Conservation (phyloP, 2,888 invertebrate species). For the Drosophila gaucha region DNA sequence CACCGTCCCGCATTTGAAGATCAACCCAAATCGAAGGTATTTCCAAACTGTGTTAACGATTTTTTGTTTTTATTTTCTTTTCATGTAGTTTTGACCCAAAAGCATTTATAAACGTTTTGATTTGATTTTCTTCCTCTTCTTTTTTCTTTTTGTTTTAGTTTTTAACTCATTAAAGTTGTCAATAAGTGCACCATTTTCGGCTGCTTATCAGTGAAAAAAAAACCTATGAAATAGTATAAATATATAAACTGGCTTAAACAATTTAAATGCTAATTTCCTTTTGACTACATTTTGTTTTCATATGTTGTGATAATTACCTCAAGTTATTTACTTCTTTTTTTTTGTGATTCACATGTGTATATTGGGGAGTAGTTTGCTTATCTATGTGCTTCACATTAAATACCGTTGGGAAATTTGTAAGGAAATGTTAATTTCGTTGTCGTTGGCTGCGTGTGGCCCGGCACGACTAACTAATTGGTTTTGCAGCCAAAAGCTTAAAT, state of each 20-base stretch:
- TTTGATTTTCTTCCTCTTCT: conserved; percentile 42
- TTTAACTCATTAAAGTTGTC: conserved; percentile 71
- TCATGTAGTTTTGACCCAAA: conserved; percentile 49
- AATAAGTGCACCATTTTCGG: conserved; percentile 81
- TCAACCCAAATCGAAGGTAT: conserved; percentile 34
- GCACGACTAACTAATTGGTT: conserved; percentile 71
- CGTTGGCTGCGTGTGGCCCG: conserved; percentile 60
- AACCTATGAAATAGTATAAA: conserved; percentile 35
- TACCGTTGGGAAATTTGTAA: conserved; percentile 75
- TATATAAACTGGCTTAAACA: conserved; percentile 44
- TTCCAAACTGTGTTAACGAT: conserved; percentile 48
- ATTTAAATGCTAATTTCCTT: conserved; percentile 75
- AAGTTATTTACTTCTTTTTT: conserved; percentile 49
- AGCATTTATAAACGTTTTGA: conserved; percentile 69
- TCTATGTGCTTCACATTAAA: conserved; percentile 65
- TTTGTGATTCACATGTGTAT: conserved; percentile 1
- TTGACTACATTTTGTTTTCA: conserved; percentile 66
- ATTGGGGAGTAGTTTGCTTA: conserved; percentile 52
- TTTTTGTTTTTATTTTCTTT: conserved; percentile 30
- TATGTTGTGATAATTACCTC: conserved; percentile 74
- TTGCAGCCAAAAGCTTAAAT: conserved; percentile 53
- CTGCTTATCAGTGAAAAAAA: conserved; percentile 57
- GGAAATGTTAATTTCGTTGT: conserved; percentile 65
- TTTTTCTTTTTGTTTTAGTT: conserved; percentile 28
- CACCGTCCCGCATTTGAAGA: conserved; percentile 39